These are phyloP conservation scores for Amphiprion clarkii DNA, from an alignment of 2,797 vertebrate genomes.

Conservation along the genomic window DNA sequence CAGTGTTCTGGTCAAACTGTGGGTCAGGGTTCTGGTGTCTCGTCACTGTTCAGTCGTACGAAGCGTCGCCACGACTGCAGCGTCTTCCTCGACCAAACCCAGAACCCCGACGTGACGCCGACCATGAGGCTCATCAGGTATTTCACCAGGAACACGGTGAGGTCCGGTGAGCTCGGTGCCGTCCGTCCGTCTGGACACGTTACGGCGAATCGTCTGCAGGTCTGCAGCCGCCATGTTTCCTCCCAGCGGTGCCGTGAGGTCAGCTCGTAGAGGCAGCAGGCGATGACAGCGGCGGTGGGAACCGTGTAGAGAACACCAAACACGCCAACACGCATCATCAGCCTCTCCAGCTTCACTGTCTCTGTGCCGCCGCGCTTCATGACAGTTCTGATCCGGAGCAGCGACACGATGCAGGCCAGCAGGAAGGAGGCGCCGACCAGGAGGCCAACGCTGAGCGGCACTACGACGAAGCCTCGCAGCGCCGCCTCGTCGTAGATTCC, in stretches of 20 bases:
- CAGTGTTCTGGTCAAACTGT: too few relatives aligned
- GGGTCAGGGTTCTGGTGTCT: too few relatives aligned
- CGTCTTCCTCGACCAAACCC: conserved; percentile 97
- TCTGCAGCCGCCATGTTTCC: conserved; percentile 91
- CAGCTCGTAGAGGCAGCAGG: conserved; percentile 94
- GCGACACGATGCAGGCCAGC: conserved; percentile 92
- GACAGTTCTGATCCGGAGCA: conserved; percentile 93
- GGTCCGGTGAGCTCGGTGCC: conserved; percentile 89
- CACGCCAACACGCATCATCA: conserved; percentile 93
- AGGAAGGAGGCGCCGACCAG: conserved; percentile 93
- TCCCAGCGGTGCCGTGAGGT: conserved; percentile 92
- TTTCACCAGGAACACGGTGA: conserved; percentile 95
- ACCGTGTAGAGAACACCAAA: conserved; percentile 93
- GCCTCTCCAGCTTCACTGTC: conserved; percentile 93
- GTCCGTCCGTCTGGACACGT: conserved; percentile 88
- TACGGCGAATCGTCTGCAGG: conserved; percentile 89
- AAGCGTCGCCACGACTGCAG: conserved; percentile 93
- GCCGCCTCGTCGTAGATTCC: conserved; percentile 90
- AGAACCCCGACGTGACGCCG: conserved; percentile 94
- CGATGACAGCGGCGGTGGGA: conserved; percentile 91
- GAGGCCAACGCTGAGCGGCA: conserved; percentile 91
- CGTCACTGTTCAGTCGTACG: too few relatives aligned
- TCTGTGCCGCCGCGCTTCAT: conserved; percentile 94
- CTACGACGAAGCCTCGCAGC: conserved; percentile 91
- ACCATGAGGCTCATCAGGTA: conserved; percentile 96